These are phyloP conservation scores for Sebastes steindachneri DNA, from an alignment of 2,797 vertebrate genomes.

Conservation along the genomic window DNA sequence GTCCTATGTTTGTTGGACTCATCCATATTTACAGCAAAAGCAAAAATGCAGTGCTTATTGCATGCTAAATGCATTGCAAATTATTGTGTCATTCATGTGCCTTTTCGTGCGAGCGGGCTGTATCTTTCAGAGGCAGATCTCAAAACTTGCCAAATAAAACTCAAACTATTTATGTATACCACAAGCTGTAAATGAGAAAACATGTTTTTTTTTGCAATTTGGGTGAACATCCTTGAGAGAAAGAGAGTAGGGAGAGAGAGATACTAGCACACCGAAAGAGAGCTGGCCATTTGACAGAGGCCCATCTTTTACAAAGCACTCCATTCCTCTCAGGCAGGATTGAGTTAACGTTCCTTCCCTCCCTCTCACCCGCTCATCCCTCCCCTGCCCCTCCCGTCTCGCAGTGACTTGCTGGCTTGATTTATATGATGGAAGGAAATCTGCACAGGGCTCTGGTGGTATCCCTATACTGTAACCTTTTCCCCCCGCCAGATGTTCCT, in stretches of 20 bases:
- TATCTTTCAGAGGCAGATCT: background rate
- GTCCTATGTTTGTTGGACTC: too few species aligned
- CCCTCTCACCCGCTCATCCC: constrained; percentile 51
- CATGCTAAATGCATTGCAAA: too few species aligned
- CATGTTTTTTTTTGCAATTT: background rate
- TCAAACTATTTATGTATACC: background rate
- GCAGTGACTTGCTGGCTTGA: constrained; percentile 83
- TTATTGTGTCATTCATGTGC: too few species aligned
- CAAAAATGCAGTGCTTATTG: too few species aligned
- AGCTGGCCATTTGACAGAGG: constrained; percentile 57
- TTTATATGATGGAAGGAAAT: constrained; percentile 90
- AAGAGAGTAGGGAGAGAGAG: background rate
- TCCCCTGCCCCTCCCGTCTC: constrained; percentile 66
- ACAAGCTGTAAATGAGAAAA: background rate
- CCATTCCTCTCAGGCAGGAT: constrained; percentile 74
- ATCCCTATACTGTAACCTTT: constrained; percentile 87
- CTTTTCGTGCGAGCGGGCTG: too few species aligned
- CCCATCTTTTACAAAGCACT: constrained; percentile 66
- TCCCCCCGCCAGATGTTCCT: constrained; percentile 87
- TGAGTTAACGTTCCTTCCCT: constrained; percentile 79
- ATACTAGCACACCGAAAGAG: constrained; percentile 19
- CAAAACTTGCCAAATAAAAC: background rate
- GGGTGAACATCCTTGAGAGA: constrained; percentile 4
- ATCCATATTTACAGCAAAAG: too few species aligned
- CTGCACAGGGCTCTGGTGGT: constrained; percentile 80